Evolutionary conservation across 2,113 vertebrate genomes (phyloP), one percentile per base, ranked within the genome.

Genomic region (Bambusicola thoracicus): DNA sequence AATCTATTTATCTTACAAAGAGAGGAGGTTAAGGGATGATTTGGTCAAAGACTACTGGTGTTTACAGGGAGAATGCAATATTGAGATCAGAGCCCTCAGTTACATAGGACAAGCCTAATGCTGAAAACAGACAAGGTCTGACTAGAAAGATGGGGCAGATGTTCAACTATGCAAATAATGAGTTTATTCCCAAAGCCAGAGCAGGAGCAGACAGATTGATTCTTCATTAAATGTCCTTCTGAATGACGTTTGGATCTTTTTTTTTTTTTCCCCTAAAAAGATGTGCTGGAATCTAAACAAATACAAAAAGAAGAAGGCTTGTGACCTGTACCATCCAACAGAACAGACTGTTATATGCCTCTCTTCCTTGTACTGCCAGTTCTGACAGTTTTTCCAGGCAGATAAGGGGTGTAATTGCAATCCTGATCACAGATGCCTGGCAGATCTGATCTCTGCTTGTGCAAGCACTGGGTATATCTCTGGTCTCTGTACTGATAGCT

Each of bases 131-230:
- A 18, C 82, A 81, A 59, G 66, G 72, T 85, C 81, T 79, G 69
- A n/a, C 74, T 68, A 43, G 56, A 84, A 95, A 76, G 44, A 79
- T 5, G 62, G 58, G 32, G 43, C 56, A 76, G 8, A 4, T 36
- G 13, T 82, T 85, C 81, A 90, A 76, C 67, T 82, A 53, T n/a
- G 66, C 51, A 89, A 91, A 85, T 51, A 87, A 59, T 65, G 32
- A 89, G 67, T 87, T 90, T 85, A 66, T 81, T 82, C 51, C 70
- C 3, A 13, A 68, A 48, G 53, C 40, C 81, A 91, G 58, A 61
- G 43, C 70, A 68, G 77, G 70, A 91, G 66, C 56, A 84, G 78
- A 55, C 68, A 81, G 84, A 34, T 38, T 78, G 73, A 65, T 65
- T 92, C 70, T 78, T 73, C 43, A 22, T 63, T 84, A 30, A 24